Percentiles rank a stretch among this genome's conserved stretches.
Evolutionary conservation across 2,888 invertebrate genomes (phyloP).

Genomic region (Lutraria lutraria): DNA sequence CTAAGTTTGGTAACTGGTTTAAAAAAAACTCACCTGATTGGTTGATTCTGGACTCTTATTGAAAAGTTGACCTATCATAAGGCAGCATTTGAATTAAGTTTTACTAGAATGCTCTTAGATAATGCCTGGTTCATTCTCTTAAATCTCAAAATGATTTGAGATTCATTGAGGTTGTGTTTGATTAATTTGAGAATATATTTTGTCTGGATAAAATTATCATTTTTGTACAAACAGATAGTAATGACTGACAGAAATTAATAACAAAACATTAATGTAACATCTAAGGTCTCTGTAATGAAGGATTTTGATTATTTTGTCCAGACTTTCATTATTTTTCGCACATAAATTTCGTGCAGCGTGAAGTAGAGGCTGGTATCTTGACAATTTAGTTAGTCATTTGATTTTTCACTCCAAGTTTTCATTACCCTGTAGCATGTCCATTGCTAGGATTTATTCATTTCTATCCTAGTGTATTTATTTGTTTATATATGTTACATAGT

Average conservation of each 20-base stretch:
- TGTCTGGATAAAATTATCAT: not conserved
- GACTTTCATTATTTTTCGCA: not conserved
- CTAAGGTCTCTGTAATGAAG: not conserved
- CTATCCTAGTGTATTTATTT: conserved; percentile 16
- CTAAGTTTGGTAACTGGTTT: not conserved
- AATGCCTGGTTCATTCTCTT: not conserved
- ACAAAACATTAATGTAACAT: not conserved
- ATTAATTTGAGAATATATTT: conserved; percentile 8
- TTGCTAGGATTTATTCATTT: not conserved
- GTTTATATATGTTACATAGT: conserved; percentile 1
- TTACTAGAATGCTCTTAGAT: not conserved
- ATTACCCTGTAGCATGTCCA: not conserved
- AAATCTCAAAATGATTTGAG: not conserved
- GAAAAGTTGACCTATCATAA: not conserved
- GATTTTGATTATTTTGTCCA: not conserved
- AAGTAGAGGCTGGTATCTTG: not conserved
- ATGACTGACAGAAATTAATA: not conserved
- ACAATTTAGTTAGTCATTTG: not conserved
- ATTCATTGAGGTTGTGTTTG: not conserved
- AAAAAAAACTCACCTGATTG: not conserved
- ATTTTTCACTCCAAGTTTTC: not conserved
- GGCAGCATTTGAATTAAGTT: not conserved
- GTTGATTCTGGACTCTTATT: no score
- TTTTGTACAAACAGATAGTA: not conserved
- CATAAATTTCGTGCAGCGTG: not conserved